phyloP scores from a whole-genome alignment of 1,140 invertebrate genomes.

The Lepidurus couesii region DNA sequence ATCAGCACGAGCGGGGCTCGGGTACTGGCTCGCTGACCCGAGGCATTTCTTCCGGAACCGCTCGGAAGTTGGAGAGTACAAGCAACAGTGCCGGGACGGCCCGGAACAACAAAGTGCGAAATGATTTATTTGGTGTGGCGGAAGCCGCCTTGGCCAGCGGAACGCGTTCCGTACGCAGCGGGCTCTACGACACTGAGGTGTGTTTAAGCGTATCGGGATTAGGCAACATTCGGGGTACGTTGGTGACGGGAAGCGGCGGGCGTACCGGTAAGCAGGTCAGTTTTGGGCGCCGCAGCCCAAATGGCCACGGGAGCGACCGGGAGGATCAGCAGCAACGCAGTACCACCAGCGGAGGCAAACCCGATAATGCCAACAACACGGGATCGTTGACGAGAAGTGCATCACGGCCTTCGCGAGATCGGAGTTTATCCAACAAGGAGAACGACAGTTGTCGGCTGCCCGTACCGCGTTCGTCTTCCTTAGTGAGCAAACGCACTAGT shows the following conservation, averaged over 20 bases:
- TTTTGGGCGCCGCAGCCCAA: conserved; percentile 34
- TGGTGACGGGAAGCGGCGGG: conserved; percentile 24
- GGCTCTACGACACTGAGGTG: conserved; percentile 35
- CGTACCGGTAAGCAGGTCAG: conserved; percentile 35
- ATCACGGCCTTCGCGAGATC: conserved; percentile 2
- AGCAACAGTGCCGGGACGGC: conserved; percentile 10
- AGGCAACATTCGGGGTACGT: conserved; percentile 28
- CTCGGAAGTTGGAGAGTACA: conserved; percentile 27
- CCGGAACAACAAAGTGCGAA: conserved; percentile 23
- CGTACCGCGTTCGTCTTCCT: conserved; percentile 30
- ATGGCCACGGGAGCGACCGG: conserved; percentile 25
- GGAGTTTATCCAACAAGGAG: conserved; percentile 31
- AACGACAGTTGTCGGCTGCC: conserved; percentile 29
- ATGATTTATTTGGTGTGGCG: conserved; percentile 15
- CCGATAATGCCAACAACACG: conserved; percentile 29
- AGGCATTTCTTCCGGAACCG: conserved; percentile 20
- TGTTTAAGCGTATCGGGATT: conserved; percentile 35
- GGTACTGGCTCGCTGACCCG: not conserved
- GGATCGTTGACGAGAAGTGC: conserved; percentile 18
- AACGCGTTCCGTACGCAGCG: conserved; percentile 34
- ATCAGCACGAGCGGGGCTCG: conserved; percentile 8
- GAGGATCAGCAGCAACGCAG: conserved; percentile 8
- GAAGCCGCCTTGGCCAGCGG: conserved; percentile 20
- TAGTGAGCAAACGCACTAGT: conserved; percentile 31
- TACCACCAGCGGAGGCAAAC: conserved; percentile 23